Base-by-base conservation (phyloP, 2,113 vertebrate species). In the Trinectes maculatus region DNA sequence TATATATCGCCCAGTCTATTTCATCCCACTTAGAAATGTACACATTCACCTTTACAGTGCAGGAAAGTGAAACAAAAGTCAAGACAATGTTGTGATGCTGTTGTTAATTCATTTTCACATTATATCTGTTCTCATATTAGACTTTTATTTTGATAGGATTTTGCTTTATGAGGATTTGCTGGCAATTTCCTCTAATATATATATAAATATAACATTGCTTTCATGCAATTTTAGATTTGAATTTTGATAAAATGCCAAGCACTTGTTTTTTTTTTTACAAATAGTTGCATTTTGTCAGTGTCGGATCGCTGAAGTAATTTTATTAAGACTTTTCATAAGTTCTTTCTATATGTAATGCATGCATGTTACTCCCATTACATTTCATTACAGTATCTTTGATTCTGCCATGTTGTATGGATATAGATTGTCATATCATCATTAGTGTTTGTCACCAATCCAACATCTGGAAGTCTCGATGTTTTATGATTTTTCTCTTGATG, bases 141-240 rank as follows among this genome's bases (percentile, higher is more conserved):
- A 0, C 18, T 36, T 73, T 67, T 42, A 53, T 77, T 84, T 59
- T 64, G 64, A 34, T 61, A 69, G 2, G 26, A 29, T 57, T 77
- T 72, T 61, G 8, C 21, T 77, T 67, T 75, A 47, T 58, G 83
- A 60, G 91, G 91, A 89, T 86, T 46, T 76, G 92, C 93, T 86
- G 93, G 93, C 71, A 88, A 89, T 65, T 68, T 91, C 88, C 91
- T 91, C 79, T 31, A n/a, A n/a, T n/a, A n/a, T 25, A 25, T 7
- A 24, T 28, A 51, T 59, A 42, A 55, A 71, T 56, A 56, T 51
- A 54, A n/a, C n/a, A 33, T 56, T 64, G 49, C 55, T 71, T 77
- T 88, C 72, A 61, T 79, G 66, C 59, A 66, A 18, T 63, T 26
- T 74, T 62, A 54, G 53, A 69, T 69, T 53, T 39, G 47, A 31